Base-by-base conservation (phyloP, 2,888 invertebrate genomes). In the Iselma pallidipennis region DNA sequence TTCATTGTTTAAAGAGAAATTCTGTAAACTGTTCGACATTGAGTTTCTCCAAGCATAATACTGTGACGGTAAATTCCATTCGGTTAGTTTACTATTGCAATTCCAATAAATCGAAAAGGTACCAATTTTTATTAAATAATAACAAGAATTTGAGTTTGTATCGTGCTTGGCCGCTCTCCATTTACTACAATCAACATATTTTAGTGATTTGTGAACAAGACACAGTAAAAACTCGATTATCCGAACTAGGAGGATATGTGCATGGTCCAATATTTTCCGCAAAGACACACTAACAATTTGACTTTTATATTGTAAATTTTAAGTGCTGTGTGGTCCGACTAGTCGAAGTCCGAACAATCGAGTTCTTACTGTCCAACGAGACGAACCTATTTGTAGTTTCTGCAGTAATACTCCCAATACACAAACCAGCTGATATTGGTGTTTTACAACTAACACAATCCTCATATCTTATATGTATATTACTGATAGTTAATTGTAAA, bases 401-500 rank as follows among this genome's bases (percentile, higher is more conserved):
- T 66, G 92, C 89, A 0, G 91, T 89, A 66, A 94, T 82, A 69
- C 87, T 88, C 74, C 92, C 91, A 60, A 94, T 83, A 78, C 92
- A 92, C 28, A 93, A 75, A 1, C 94, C 94, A 75, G 89, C 90
- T 0, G 91, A 89, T 71, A 92, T 82, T 4, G 91, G 88, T 12
- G 85, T 85, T 63, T 86, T 86, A 50, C 87, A 88, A 66, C 88
- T 87, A 67, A 89, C 84, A 6, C 86, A 85, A 76, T 94, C 93
- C 78, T 94, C 94, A 74, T 92, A 94, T 66, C 94, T 84, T 60
- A 94, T 85, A 80, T 94, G 94, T 49, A 94, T 86, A 78, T 92
- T 91, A 63, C 88, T 87, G 25, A 94, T 84, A 61, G 88, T 90
- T 61, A 94, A 87, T 83, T 93, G 92, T 49, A 94, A 83, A 77